Conservation (phyloP, 2,113 vertebrate genomes). For the Engystomops pustulosus region DNA sequence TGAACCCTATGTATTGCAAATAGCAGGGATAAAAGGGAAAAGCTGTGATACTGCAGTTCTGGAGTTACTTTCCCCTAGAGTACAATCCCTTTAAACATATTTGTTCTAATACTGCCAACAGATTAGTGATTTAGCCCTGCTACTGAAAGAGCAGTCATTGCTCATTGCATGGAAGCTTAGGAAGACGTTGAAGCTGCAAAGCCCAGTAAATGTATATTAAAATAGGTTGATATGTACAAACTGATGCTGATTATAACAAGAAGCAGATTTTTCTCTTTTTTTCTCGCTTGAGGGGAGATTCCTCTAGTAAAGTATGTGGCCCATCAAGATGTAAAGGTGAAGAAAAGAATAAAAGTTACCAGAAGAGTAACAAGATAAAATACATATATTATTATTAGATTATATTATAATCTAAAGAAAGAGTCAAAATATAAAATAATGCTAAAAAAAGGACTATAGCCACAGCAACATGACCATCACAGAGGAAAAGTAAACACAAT, state of each 20-base stretch:
- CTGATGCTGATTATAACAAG: neutral
- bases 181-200: neutral
- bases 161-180: neutral
- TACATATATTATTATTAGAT: too few species aligned
- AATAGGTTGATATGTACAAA: neutral
- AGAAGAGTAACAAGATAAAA: too few species aligned
- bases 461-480: too few species aligned
- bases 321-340: neutral
- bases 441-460: too few species aligned
- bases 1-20: neutral
- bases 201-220: neutral
- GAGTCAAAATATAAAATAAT: too few species aligned
- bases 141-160: slow-evolving; percentile 22
- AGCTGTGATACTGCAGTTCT: neutral
- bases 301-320: neutral
- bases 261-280: neutral
- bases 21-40: neutral
- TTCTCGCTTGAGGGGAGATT: neutral
- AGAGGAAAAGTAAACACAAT: too few species aligned
- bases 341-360: too few species aligned
- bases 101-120: slow-evolving; percentile 30
- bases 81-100: slow-evolving; percentile 25
- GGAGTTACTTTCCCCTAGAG: neutral
- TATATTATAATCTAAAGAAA: too few species aligned
- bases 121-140: slow-evolving; percentile 38